A percentile compares a stretch with the other conserved stretches of the same genome.
phyloP scores from a whole-genome alignment of 2,888 invertebrate species.

The Crioceris asparagi region DNA sequence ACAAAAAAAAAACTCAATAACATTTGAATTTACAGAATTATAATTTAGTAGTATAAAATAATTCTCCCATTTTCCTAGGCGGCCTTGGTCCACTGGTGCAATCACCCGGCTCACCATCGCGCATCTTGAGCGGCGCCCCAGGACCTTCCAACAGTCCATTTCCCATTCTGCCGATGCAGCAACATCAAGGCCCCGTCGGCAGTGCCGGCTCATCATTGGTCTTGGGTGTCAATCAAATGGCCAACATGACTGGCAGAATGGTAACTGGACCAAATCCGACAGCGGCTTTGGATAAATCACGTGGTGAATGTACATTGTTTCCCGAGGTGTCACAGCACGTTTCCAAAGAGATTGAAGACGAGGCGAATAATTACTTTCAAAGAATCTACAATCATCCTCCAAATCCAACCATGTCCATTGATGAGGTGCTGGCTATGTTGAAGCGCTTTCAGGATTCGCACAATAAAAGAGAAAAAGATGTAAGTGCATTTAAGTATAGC shows the following conservation, averaged over 20 bases:
- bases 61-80: too few relatives aligned
- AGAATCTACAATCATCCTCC: slow-evolving; percentile 97
- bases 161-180: slow-evolving; percentile 61
- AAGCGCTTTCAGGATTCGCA: slow-evolving; percentile 91
- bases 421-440: slow-evolving; percentile 91
- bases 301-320: slow-evolving; percentile 53
- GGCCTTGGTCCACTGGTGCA: slow-evolving; percentile 64
- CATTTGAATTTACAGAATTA: too few relatives aligned
- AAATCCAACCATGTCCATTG: slow-evolving; percentile 84
- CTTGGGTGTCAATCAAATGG: slow-evolving; percentile 41
- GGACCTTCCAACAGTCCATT: slow-evolving; percentile 63
- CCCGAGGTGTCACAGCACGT: slow-evolving; percentile 73
- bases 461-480: slow-evolving; percentile 72
- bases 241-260: slow-evolving; percentile 58
- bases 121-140: slow-evolving; percentile 56
- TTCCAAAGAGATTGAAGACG: slow-evolving; percentile 95
- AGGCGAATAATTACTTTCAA: slow-evolving; percentile 98
- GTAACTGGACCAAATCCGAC: slow-evolving; percentile 49
- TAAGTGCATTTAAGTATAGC: too few relatives aligned
- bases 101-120: slow-evolving; percentile 74
- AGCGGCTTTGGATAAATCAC: slow-evolving; percentile 49
- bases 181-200: slow-evolving; percentile 43
- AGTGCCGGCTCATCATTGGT: slow-evolving; percentile 39
- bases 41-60: too few relatives aligned
- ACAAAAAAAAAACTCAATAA: too few relatives aligned